Evolutionary conservation across 2,888 invertebrate genomes (phyloP).

Genomic region (Torymus texanus): DNA sequence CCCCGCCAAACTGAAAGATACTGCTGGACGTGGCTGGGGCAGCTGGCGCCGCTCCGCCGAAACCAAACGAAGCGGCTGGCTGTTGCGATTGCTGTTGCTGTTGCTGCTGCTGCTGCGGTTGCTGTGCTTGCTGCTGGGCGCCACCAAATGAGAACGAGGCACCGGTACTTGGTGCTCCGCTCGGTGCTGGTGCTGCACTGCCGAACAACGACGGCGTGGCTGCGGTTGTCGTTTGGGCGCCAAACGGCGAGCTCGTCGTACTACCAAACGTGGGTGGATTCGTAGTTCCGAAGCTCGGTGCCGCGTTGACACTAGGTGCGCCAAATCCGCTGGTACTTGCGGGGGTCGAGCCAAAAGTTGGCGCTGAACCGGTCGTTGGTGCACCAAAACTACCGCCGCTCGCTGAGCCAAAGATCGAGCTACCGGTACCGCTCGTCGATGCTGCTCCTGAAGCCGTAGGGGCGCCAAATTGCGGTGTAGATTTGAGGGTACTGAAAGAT

Average conservation of each 20-base stretch:
- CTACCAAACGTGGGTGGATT: background rate
- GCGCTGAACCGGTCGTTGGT: slow-evolving; percentile 13
- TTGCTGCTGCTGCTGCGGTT: slow-evolving; percentile 13
- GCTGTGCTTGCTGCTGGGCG: slow-evolving; percentile 44
- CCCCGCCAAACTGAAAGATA: slow-evolving; percentile 67
- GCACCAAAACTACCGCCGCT: slow-evolving; percentile 32
- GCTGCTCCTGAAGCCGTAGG: background rate
- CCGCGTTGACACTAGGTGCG: background rate
- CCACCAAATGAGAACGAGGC: slow-evolving; percentile 61
- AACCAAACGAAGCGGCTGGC: slow-evolving; percentile 55
- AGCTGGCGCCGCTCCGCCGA: slow-evolving; percentile 37
- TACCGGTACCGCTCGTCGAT: background rate
- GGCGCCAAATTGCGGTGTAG: slow-evolving; percentile 58
- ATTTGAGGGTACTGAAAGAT: slow-evolving; percentile 18
- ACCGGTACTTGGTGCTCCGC: no score
- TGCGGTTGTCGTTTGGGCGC: slow-evolving; percentile 31
- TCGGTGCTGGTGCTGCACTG: background rate
- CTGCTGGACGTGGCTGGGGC: slow-evolving; percentile 30
- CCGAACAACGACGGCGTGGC: slow-evolving; percentile 29
- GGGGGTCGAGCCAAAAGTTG: slow-evolving; percentile 50
- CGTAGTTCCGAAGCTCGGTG: slow-evolving; percentile 48
- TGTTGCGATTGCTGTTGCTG: slow-evolving; percentile 24
- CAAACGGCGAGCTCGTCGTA: slow-evolving; percentile 51
- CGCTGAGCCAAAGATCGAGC: slow-evolving; percentile 48
- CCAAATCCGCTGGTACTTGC: slow-evolving; percentile 38